Evolutionary conservation across 2,888 invertebrate genomes (phyloP).

Genomic region (Rhimphoctona megacephalus): DNA sequence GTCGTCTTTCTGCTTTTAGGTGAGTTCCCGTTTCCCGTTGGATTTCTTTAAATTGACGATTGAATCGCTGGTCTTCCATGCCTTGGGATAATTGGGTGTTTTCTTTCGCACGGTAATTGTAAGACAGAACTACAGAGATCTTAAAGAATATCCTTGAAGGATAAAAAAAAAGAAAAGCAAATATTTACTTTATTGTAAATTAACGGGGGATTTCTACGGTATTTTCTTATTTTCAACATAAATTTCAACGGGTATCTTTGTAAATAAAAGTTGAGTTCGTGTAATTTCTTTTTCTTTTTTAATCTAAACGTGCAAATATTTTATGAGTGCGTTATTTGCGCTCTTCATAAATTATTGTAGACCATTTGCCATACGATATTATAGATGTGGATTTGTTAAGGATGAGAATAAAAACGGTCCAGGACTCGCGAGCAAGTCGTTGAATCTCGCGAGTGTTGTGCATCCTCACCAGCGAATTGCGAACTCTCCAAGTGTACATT

Average conservation of each 20-base stretch:
- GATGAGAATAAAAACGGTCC: conserved; percentile 72
- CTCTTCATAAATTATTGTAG: background rate
- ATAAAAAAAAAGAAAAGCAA: no score
- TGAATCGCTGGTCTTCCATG: conserved; percentile 1
- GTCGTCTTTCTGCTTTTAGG: conserved; percentile 75
- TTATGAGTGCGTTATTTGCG: no score
- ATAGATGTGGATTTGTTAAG: background rate
- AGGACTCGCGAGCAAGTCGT: conserved; percentile 12
- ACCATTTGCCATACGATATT: background rate
- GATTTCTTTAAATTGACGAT: conserved; percentile 52
- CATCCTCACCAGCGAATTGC: background rate
- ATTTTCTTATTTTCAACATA: no score
- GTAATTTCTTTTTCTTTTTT: no score
- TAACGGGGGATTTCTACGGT: no score
- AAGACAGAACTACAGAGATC: background rate
- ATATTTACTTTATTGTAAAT: no score
- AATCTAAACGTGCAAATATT: no score
- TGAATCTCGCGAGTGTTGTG: conserved; percentile 6
- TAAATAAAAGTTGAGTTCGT: no score
- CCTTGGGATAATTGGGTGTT: conserved; percentile 8
- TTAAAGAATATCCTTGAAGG: background rate
- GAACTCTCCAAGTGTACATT: conserved; percentile 27
- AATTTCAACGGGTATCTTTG: no score
- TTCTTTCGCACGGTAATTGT: conserved; percentile 28
- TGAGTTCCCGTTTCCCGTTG: conserved; percentile 69